Evolutionary conservation across 2,113 vertebrate genomes (phyloP).

Genomic region (Pteronura brasiliensis): DNA sequence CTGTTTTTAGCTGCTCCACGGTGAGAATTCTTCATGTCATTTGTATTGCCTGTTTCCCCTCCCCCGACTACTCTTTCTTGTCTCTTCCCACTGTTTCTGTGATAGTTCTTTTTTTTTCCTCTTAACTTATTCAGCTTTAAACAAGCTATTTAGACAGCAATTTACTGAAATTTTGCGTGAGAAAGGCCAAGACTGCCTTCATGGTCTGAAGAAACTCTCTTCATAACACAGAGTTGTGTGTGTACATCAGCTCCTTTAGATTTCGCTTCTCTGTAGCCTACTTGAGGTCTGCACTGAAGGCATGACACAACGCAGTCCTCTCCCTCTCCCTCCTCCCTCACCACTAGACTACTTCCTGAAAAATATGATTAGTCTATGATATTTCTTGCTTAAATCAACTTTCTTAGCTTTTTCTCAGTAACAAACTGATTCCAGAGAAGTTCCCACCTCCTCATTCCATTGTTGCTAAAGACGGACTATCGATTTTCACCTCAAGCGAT

Average conservation of each 20-base stretch:
- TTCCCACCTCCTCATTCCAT: not conserved
- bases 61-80: not conserved
- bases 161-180: not conserved
- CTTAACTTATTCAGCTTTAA: not conserved
- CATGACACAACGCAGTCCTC: not conserved
- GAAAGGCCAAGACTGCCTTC: not conserved
- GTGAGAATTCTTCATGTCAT: not conserved
- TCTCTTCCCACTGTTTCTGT: not conserved
- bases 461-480: not conserved
- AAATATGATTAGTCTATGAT: constrained; percentile 45
- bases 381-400: constrained; percentile 54
- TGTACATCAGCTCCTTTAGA: not conserved
- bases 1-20: not conserved
- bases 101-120: not conserved
- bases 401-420: constrained; percentile 38
- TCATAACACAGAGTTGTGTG: not conserved
- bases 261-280: not conserved
- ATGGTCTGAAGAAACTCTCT: not conserved
- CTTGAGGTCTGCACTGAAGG: not conserved
- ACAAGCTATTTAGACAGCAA: not conserved
- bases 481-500: not conserved
- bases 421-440: not conserved
- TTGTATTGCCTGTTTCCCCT: not conserved
- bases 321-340: not conserved
- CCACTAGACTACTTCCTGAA: constrained; percentile 50